These are phyloP conservation scores for Ctenicera cuprea DNA, from an alignment of 2,888 invertebrate genomes.

Conservation along the genomic window DNA sequence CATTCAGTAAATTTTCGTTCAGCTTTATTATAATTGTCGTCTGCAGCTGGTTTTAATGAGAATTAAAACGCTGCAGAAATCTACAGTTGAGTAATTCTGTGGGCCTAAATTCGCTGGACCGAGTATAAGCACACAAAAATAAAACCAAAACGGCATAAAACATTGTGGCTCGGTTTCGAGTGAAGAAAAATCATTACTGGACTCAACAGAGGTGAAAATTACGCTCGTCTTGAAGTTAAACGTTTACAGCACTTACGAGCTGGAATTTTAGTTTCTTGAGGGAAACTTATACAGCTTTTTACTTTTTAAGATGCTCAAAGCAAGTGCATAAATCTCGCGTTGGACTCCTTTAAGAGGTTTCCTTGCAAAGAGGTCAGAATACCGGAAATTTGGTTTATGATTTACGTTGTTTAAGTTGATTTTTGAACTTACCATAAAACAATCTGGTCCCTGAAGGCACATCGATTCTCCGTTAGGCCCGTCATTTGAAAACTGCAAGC, in stretches of 20 bases:
- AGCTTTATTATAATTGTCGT: constrained; percentile 46
- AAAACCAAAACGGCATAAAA: constrained; percentile 55
- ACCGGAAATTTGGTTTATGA: constrained; percentile 30
- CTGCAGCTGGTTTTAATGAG: constrained; percentile 48
- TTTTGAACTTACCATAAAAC: constrained; percentile 80
- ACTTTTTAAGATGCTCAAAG: constrained; percentile 22
- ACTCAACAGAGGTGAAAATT: constrained; percentile 66
- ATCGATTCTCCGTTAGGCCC: constrained; percentile 79
- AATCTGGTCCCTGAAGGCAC: constrained; percentile 82
- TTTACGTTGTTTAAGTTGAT: constrained; percentile 14
- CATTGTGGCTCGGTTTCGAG: constrained; percentile 56
- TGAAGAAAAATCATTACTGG: constrained; percentile 64
- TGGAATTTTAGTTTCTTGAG: constrained; percentile 39
- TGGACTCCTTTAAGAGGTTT: not conserved
- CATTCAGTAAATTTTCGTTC: constrained; percentile 32
- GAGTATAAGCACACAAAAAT: constrained; percentile 52
- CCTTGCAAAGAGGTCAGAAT: not conserved
- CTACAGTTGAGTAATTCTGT: constrained; percentile 42
- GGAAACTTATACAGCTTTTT: constrained; percentile 34
- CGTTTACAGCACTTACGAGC: constrained; percentile 42
- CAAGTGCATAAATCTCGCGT: constrained; percentile 30
- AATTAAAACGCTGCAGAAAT: constrained; percentile 46
- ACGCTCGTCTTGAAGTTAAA: constrained; percentile 60
- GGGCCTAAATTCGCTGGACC: constrained; percentile 52
- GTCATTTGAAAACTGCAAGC: constrained; percentile 79